Percentiles rank a stretch among this genome's conserved stretches.
phyloP scores from a whole-genome alignment of 2,888 invertebrate species.

The Spisula subtruncata region DNA sequence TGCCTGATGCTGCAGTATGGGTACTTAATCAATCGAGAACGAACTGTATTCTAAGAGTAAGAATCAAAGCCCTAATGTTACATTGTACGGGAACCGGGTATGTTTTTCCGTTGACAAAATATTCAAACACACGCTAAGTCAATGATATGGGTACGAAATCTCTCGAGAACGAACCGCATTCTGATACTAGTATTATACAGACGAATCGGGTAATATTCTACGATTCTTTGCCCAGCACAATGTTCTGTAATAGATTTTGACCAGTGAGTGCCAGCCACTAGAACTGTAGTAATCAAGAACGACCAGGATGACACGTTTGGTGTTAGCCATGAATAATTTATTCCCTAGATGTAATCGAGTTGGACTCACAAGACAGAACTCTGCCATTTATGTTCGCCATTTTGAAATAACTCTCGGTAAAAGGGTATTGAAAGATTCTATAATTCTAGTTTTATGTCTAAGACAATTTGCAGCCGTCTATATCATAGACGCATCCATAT shows the following conservation, averaged over 20 bases:
- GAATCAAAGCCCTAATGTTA: too few species aligned
- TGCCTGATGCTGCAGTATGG: too few species aligned
- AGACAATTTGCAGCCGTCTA: neutral
- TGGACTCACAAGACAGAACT: conserved; percentile 45
- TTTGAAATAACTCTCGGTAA: conserved; percentile 35
- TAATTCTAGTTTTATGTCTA: conserved; percentile 1
- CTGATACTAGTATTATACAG: too few species aligned
- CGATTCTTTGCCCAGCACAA: conserved; percentile 38
- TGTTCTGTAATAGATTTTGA: conserved; percentile 42
- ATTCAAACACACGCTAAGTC: too few species aligned
- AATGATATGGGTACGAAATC: too few species aligned
- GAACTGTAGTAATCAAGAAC: conserved; percentile 52
- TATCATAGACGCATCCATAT: neutral
- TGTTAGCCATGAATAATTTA: conserved; percentile 67
- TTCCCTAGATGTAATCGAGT: conserved; percentile 58
- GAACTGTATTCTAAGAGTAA: too few species aligned
- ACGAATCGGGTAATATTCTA: neutral
- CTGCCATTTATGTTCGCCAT: conserved; percentile 40
- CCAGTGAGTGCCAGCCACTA: conserved; percentile 31
- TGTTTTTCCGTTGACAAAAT: too few species aligned
- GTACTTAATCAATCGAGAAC: too few species aligned
- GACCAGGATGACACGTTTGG: conserved; percentile 57
- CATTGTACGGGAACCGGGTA: too few species aligned
- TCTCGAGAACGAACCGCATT: too few species aligned
- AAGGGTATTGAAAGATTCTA: conserved; percentile 23